Evolutionary conservation across 2,113 vertebrate genomes (phyloP).

Genomic region (Ahaetulla prasina): DNA sequence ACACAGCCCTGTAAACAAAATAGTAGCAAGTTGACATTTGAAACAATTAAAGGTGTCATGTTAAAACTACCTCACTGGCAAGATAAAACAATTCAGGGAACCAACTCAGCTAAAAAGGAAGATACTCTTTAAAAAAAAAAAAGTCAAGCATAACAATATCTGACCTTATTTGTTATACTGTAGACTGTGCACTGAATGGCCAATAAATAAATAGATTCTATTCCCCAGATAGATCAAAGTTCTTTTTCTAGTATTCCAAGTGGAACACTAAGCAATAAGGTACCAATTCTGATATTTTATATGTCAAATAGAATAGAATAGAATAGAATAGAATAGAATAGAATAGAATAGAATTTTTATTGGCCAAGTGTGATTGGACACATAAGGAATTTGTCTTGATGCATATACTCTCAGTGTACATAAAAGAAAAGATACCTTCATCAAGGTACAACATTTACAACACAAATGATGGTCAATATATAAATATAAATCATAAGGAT

Average conservation of each 20-base stretch:
- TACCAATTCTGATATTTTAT: neutral
- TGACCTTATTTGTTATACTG: neutral
- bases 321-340: too few species aligned
- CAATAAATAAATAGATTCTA: neutral
- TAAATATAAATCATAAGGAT: too few species aligned
- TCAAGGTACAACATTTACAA: too few species aligned
- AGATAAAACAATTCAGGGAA: neutral
- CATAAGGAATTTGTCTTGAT: too few species aligned
- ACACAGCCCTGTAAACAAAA: neutral
- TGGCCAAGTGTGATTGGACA: too few species aligned
- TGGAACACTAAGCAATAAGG: neutral
- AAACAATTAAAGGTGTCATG: neutral
- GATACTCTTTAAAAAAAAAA: neutral
- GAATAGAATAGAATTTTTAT: too few species aligned
- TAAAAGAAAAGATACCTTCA: too few species aligned
- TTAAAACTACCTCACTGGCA: neutral
- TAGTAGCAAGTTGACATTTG: rapidly evolving
- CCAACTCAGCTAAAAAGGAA: neutral
- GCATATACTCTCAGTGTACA: too few species aligned
- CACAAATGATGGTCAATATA: too few species aligned
- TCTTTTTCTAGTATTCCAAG: neutral
- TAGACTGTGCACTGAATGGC: neutral
- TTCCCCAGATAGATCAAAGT: neutral
- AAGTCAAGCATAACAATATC: neutral
- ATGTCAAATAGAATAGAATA: too few species aligned